A percentile compares a stretch with the other conserved stretches of the same genome.
Conservation (phyloP, 2,888 invertebrate genomes). For the Argyresthia albistria region DNA sequence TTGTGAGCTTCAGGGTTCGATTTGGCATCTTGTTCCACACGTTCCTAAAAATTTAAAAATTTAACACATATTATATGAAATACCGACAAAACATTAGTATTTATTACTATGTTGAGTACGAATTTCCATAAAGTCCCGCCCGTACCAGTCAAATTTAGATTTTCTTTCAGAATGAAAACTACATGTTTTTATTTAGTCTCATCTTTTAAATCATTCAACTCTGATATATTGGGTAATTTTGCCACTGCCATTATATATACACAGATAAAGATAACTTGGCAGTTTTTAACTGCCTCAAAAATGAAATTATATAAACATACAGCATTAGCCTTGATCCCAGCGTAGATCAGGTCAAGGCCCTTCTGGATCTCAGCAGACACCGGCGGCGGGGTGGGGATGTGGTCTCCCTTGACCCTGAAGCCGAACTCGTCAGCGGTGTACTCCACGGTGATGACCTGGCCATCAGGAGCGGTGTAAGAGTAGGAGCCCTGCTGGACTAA, state of each 20-base stretch:
- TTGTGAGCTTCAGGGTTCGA: constrained; percentile 64
- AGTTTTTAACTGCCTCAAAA: not conserved
- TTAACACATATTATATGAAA: too few species aligned
- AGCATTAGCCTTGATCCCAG: constrained; percentile 78
- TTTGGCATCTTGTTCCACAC: constrained; percentile 67
- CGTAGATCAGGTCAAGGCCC: constrained; percentile 88
- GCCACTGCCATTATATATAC: too few species aligned
- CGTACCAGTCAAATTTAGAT: too few species aligned
- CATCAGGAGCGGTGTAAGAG: constrained; percentile 85
- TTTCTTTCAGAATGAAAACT: too few species aligned
- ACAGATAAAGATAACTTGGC: too few species aligned
- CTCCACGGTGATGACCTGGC: constrained; percentile 80
- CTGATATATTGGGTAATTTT: too few species aligned
- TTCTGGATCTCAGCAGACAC: constrained; percentile 89
- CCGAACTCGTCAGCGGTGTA: constrained; percentile 89
- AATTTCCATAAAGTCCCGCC: too few species aligned
- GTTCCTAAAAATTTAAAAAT: constrained; percentile 76
- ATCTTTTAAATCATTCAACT: too few species aligned
- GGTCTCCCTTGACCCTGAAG: constrained; percentile 85
- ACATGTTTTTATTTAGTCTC: too few species aligned
- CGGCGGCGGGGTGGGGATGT: constrained; percentile 88
- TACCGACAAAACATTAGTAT: too few species aligned
- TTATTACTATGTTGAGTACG: too few species aligned
- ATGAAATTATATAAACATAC: constrained; percentile 23
- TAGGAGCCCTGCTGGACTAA: constrained; percentile 86